A percentile compares a stretch with the other conserved stretches of the same genome.
Evolutionary conservation across 2,113 vertebrate species (phyloP).

Genomic region (human (Homo sapiens)): DNA sequence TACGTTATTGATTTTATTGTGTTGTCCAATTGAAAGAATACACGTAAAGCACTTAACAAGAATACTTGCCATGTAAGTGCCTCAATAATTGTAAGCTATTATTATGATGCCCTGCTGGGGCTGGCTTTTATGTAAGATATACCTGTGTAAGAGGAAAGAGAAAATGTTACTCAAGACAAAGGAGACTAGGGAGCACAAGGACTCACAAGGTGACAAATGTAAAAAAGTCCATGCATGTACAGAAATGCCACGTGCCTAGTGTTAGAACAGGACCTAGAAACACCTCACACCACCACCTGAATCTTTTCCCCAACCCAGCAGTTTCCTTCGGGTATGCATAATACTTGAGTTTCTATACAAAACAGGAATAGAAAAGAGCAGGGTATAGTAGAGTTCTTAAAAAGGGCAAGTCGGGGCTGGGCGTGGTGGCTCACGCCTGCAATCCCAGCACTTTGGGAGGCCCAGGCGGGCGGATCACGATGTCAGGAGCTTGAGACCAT

Average conservation of each 20-base stretch:
- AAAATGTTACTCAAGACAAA: background rate
- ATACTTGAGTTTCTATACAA: background rate
- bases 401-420: background rate
- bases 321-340: background rate
- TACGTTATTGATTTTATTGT: background rate
- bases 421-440: no score
- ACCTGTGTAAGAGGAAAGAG: background rate
- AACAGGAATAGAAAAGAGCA: background rate
- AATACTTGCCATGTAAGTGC: background rate
- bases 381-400: background rate
- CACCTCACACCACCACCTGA: background rate
- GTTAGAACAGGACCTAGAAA: background rate
- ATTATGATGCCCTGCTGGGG: background rate
- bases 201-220: background rate
- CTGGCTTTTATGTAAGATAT: background rate
- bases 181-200: background rate
- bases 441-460: no score
- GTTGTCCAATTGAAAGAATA: background rate
- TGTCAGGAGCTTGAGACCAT: no score
- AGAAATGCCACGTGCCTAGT: background rate
- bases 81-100: background rate
- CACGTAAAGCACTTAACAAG: background rate
- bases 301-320: background rate
- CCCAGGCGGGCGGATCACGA: no score
- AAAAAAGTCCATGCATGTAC: background rate